Conservation (phyloP, 2,888 invertebrate species). For the Aphidoletes aphidimyza region DNA sequence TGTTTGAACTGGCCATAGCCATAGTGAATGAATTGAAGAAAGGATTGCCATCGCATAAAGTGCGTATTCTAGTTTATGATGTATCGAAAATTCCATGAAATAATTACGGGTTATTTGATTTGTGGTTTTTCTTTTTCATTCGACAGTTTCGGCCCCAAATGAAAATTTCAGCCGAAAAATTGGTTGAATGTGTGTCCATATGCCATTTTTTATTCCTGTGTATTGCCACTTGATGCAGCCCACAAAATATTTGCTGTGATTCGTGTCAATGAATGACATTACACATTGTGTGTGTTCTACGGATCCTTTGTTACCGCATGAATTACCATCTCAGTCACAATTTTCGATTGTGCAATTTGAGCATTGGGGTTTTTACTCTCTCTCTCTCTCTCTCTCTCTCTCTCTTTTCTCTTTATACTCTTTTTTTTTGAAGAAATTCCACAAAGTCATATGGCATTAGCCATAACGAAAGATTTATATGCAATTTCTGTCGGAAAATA, state of each 20-base stretch:
- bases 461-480: no score
- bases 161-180: background rate
- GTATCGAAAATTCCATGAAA: background rate
- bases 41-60: background rate
- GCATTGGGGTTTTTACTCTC: background rate
- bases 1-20: no score
- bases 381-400: no score
- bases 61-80: background rate
- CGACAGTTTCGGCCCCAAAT: no score
- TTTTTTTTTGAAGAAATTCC: no score
- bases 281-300: background rate
- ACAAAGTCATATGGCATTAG: constrained; percentile 26
- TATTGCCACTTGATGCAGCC: background rate
- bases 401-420: no score
- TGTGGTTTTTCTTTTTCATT: no score
- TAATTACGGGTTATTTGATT: constrained; percentile 3
- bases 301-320: background rate
- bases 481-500: no score
- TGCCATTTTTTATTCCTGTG: background rate
- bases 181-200: background rate
- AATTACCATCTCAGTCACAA: background rate
- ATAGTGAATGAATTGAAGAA: no score
- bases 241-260: background rate
- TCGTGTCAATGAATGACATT: background rate
- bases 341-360: background rate